These are phyloP conservation scores for Vidua macroura DNA, from an alignment of 2,113 vertebrate genomes.

Conservation along the genomic window DNA sequence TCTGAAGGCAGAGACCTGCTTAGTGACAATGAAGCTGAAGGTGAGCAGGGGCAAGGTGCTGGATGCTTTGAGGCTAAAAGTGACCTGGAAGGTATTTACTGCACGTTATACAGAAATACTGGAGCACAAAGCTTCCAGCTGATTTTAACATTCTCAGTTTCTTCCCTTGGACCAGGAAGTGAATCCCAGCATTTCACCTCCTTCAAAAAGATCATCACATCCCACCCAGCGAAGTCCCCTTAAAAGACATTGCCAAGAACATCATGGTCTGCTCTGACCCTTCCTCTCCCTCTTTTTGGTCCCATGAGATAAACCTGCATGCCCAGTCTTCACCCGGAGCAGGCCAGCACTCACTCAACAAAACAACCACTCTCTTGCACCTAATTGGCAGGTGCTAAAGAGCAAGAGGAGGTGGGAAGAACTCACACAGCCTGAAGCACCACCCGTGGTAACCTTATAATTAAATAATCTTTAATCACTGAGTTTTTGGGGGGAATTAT, in stretches of 20 bases:
- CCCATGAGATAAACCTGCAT: not conserved
- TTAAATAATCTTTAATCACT: not conserved
- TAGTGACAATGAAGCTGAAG: not conserved
- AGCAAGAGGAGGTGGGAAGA: not conserved
- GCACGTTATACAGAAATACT: accelerated
- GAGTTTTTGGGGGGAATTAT: too few relatives aligned
- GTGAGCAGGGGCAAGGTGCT: not conserved
- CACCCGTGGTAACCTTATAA: not conserved
- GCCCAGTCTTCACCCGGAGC: not conserved
- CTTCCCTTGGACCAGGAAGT: not conserved
- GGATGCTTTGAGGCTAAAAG: not conserved
- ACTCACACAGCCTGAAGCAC: not conserved
- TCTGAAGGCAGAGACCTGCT: not conserved
- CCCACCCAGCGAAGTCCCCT: not conserved
- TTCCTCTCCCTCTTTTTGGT: not conserved
- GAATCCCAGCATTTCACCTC: not conserved
- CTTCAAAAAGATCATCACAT: not conserved
- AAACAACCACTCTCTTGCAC: not conserved
- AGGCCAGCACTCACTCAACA: not conserved
- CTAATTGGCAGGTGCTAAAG: not conserved
- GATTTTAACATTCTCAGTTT: not conserved
- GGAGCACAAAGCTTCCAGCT: accelerated
- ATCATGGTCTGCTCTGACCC: not conserved
- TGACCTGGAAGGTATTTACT: not conserved
- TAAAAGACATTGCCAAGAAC: not conserved